Percentiles rank a stretch among this genome's conserved stretches.
phyloP scores from a whole-genome alignment of 2,888 invertebrate species.

The Watsonalla binaria region DNA sequence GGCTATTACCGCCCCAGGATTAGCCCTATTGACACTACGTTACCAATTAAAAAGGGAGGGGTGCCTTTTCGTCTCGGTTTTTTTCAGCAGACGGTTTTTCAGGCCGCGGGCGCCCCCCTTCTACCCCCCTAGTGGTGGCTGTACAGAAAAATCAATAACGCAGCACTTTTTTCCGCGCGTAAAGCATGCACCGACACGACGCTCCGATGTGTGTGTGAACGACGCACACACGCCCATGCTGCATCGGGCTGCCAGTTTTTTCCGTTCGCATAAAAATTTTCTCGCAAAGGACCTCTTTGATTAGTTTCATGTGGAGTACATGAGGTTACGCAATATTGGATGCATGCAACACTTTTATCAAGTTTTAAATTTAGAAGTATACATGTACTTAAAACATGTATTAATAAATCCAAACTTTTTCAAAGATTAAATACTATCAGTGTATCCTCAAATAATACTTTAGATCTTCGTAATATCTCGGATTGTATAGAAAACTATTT shows the following conservation, averaged over 20 bases:
- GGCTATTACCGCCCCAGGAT: slow-evolving; percentile 71
- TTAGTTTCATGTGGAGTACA: slow-evolving; percentile 37
- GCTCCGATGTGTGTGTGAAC: slow-evolving; percentile 37
- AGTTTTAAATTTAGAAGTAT: too few species aligned
- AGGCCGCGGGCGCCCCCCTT: slow-evolving; percentile 69
- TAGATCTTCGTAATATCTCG: slow-evolving; percentile 2
- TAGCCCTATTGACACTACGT: slow-evolving; percentile 79
- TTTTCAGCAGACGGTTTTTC: slow-evolving; percentile 79
- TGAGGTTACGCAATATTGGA: slow-evolving; percentile 29
- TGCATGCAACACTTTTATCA: slow-evolving; percentile 5
- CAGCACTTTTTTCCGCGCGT: slow-evolving; percentile 80
- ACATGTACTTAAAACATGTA: too few species aligned
- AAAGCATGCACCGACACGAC: slow-evolving; percentile 76
- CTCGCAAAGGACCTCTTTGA: slow-evolving; percentile 47
- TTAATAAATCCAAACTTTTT: too few species aligned
- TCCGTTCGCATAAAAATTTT: slow-evolving; percentile 62
- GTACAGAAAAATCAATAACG: slow-evolving; percentile 80
- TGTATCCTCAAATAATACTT: background rate
- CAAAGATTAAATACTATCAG: too few species aligned
- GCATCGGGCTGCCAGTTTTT: slow-evolving; percentile 67
- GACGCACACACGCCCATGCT: slow-evolving; percentile 48
- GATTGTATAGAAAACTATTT: slow-evolving; percentile 40
- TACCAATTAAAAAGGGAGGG: slow-evolving; percentile 79
- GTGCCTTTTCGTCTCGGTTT: slow-evolving; percentile 78
- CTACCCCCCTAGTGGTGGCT: slow-evolving; percentile 49